Evolutionary conservation across 2,888 invertebrate species (phyloP), one percentile per base, ranked within the genome.

Genomic region (Drosophila anomelani): DNA sequence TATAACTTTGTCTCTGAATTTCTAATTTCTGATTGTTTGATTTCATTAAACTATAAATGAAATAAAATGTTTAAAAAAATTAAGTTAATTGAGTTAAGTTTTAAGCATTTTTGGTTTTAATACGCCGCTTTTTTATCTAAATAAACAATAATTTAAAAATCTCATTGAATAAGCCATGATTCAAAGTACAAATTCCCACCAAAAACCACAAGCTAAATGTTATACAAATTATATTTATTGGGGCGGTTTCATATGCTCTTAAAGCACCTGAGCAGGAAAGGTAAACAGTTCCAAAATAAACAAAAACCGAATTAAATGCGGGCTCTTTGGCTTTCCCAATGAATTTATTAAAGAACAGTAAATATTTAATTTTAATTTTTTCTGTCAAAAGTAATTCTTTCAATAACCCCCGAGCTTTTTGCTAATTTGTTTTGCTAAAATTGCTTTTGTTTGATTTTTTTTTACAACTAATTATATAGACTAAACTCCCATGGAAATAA

Each of bases 171-270:
- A 10, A 29, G 6, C 8, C 4, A 49, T 17, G 12, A 49, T 17
- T 49, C 32, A 32, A 17, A 51, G 32, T 51, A 15, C 3, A 20
- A 9, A 15, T 51, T 20, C 20, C 36, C 26, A 17, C 23, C 23
- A 23, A 23, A 36, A 58, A 15, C 36, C 47, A 10, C 9, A 47
- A 20, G n/a, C 8, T 23, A 34, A 4, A 46, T 36, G 36, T 23
- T 36, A 3, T 13, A 17, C 4, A 38, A 58, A 26, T 46, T 26
- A 36, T 58, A 58, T 58, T 49, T 58, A 26, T 26, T 9, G 4
- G 36, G 17, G 17, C 13, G 15, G 17, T 26, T 47, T 47, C 39
- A 26, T 23, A 36, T 47, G 34, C 20, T 23, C 13, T 17, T 47
- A 3, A 36, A 46, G n/a, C 34, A 44, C 57, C 57, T 57, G 44